Percentiles rank a stretch among this genome's conserved stretches.
Evolutionary conservation across 2,113 vertebrate genomes (phyloP).

Genomic region (Brachyhypopomus gauderio): DNA sequence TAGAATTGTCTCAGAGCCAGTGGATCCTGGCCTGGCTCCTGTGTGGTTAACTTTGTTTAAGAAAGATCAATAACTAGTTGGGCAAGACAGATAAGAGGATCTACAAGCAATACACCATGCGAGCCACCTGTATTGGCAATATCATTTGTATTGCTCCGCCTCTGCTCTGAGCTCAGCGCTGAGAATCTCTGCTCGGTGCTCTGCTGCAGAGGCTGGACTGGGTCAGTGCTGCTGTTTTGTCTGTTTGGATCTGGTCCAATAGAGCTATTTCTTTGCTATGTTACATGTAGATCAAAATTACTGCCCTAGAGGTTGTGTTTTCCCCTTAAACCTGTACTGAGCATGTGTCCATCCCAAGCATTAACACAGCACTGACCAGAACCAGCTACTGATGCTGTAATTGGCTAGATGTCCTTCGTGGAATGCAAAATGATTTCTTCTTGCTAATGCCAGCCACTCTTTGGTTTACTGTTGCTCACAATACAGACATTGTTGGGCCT

Average conservation of each 20-base stretch:
- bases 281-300: neutral
- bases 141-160: slow-evolving; percentile 65
- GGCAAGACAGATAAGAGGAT: slow-evolving; percentile 66
- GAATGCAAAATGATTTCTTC: neutral
- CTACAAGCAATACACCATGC: slow-evolving; percentile 71
- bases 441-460: neutral
- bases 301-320: no score
- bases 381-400: neutral
- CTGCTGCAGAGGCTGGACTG: neutral
- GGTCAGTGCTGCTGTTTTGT: neutral
- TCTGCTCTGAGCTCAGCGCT: slow-evolving; percentile 47
- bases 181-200: slow-evolving; percentile 14
- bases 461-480: neutral
- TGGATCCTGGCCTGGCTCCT: slow-evolving; percentile 17
- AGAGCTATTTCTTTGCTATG: neutral
- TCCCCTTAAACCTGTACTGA: neutral
- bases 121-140: slow-evolving; percentile 68
- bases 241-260: neutral
- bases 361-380: neutral
- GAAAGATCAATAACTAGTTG: slow-evolving; percentile 68
- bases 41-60: slow-evolving; percentile 61
- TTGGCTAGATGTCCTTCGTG: neutral
- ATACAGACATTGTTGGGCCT: neutral
- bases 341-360: no score
- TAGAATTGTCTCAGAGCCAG: neutral